Conservation (phyloP, 2,113 vertebrate genomes). For the Planiliza haematocheilus region DNA sequence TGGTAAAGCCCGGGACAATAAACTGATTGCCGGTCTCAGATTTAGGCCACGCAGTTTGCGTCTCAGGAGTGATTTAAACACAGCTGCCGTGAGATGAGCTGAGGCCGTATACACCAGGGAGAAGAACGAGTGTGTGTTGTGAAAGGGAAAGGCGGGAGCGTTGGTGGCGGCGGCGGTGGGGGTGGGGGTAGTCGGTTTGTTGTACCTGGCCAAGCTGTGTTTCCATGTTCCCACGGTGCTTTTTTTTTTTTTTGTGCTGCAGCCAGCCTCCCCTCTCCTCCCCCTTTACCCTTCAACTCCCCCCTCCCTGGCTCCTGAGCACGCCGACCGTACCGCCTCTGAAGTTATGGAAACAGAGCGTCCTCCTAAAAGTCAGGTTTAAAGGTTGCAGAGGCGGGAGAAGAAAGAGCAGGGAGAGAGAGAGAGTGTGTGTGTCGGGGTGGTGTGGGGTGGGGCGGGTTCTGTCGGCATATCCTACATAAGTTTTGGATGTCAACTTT, state of each 20-base stretch:
- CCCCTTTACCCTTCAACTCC: conserved; percentile 10
- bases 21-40: conserved; percentile 52
- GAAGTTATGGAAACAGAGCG: conserved; percentile 54
- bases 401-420: conserved; percentile 25
- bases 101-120: conserved; percentile 12
- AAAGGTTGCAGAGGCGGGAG: conserved; percentile 44
- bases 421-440: not conserved
- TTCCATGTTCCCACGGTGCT: conserved; percentile 71
- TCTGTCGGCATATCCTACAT: conserved; percentile 54
- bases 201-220: conserved; percentile 55
- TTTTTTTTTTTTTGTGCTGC: conserved; percentile 38
- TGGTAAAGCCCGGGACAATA: conserved; percentile 29
- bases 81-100: conserved; percentile 54
- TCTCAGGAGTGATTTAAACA: conserved; percentile 52
- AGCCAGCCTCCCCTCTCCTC: conserved; percentile 38
- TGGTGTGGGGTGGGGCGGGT: not conserved
- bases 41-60: conserved; percentile 24
- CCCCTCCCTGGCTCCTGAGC: conserved; percentile 35
- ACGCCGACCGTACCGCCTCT: conserved; percentile 29
- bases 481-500: conserved; percentile 52
- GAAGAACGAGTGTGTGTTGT: conserved; percentile 20
- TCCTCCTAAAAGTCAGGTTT: conserved; percentile 55
- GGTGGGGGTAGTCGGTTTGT: not conserved
- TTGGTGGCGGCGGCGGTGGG: not conserved
- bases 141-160: conserved; percentile 8